phyloP scores from a whole-genome alignment of 2,113 vertebrate species.

The Oriolus oriolus region DNA sequence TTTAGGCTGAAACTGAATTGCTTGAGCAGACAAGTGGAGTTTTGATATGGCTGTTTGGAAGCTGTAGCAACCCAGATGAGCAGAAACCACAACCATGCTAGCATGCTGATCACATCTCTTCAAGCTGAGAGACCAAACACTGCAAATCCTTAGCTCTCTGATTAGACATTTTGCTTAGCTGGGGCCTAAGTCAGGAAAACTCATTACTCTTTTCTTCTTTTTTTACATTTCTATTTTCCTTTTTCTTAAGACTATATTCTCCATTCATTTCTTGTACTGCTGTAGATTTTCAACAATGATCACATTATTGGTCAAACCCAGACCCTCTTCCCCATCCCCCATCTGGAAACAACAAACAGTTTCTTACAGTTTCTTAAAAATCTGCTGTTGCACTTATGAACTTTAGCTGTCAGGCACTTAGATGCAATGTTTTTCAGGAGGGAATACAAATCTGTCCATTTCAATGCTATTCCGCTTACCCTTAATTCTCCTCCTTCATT shows the following conservation, averaged over 20 bases:
- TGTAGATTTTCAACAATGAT: slow-evolving; percentile 42
- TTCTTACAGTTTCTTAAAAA: slow-evolving; percentile 24
- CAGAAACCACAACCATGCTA: neutral
- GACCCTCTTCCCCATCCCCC: neutral
- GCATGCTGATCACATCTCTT: neutral
- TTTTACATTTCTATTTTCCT: neutral
- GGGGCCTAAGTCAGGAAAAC: slow-evolving; percentile 15
- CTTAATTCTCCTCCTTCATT: slow-evolving; percentile 63
- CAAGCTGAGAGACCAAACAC: neutral
- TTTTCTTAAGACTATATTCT: neutral
- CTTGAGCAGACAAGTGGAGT: neutral
- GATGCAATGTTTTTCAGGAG: slow-evolving; percentile 30
- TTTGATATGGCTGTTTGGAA: neutral
- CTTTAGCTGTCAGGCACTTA: slow-evolving; percentile 44
- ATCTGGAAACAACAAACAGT: neutral
- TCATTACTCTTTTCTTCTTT: neutral
- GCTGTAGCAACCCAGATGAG: neutral
- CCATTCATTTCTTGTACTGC: slow-evolving; percentile 18
- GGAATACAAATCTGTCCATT: slow-evolving; percentile 55
- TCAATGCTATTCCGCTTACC: slow-evolving; percentile 44
- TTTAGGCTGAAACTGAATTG: neutral
- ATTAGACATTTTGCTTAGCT: neutral
- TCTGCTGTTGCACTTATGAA: slow-evolving; percentile 44
- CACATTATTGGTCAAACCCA: slow-evolving; percentile 34
- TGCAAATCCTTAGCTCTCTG: neutral